Percentiles rank a stretch among this genome's conserved stretches.
Conservation (phyloP, 2,797 vertebrate genomes). For the Smutsia gigantea region DNA sequence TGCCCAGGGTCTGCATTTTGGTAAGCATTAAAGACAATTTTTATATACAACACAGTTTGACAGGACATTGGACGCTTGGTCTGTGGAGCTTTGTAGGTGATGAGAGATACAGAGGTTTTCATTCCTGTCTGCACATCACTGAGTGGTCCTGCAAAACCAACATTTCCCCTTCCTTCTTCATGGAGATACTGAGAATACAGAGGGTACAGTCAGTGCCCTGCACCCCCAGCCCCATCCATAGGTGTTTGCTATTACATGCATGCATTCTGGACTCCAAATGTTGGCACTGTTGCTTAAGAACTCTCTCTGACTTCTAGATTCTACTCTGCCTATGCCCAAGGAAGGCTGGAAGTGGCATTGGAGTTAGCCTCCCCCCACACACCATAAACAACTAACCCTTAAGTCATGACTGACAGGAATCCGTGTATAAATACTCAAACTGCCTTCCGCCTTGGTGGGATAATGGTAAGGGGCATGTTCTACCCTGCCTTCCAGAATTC, state of each 20-base stretch:
- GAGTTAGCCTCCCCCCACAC: neutral
- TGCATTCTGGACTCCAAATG: neutral
- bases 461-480: neutral
- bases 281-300: neutral
- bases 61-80: neutral
- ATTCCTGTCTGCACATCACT: neutral
- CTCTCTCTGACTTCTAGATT: neutral
- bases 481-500: neutral
- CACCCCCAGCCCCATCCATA: rapidly evolving
- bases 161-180: neutral
- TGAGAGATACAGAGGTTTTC: neutral
- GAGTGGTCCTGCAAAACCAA: neutral
- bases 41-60: neutral
- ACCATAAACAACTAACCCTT: neutral
- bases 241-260: neutral
- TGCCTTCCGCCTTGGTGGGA: neutral
- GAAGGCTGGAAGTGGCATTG: neutral
- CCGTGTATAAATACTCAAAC: neutral
- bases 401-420: neutral
- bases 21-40: neutral
- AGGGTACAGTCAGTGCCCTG: too few species aligned
- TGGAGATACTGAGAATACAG: neutral
- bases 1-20: neutral
- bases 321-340: neutral
- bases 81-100: neutral